A percentile compares a stretch with the other conserved stretches of the same genome.
Conservation (phyloP, 1,140 invertebrate species). For the Bathynomus jamesi region DNA sequence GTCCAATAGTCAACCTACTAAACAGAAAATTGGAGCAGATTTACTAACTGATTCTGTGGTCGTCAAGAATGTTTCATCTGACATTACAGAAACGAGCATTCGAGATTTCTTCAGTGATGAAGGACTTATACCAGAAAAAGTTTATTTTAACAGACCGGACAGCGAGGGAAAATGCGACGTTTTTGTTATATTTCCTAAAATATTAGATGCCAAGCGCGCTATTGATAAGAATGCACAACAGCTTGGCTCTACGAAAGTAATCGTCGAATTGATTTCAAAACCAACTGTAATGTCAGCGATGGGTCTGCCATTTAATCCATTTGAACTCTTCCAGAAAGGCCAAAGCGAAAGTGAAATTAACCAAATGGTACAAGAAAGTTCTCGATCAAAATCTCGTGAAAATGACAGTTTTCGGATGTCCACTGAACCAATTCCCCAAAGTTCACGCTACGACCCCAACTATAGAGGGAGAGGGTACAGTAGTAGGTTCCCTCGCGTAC, state of each 20-base stretch:
- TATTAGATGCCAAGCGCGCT: conserved; percentile 20
- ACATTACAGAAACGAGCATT: conserved; percentile 27
- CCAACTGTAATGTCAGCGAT: conserved; percentile 34
- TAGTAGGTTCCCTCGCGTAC: conserved; percentile 18
- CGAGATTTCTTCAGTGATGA: conserved; percentile 35
- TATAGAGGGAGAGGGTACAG: conserved; percentile 15
- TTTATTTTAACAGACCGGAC: conserved; percentile 22
- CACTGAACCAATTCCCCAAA: conserved; percentile 2
- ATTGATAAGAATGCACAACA: conserved; percentile 25
- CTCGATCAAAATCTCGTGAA: background rate
- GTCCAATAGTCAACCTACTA: background rate
- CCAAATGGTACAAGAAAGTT: background rate
- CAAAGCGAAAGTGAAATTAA: background rate
- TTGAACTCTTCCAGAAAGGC: conserved; percentile 30
- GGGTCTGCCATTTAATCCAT: conserved; percentile 33
- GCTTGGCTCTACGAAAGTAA: conserved; percentile 22
- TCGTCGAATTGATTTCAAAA: conserved; percentile 28
- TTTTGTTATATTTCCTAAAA: conserved; percentile 30
- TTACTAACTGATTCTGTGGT: conserved; percentile 30
- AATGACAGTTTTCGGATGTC: too few relatives aligned
- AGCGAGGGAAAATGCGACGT: conserved; percentile 11
- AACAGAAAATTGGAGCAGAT: conserved; percentile 14
- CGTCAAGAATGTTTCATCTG: conserved; percentile 27
- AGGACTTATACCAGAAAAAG: conserved; percentile 29
- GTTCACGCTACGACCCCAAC: background rate